These are phyloP conservation scores for Celastrina argiolus DNA, from an alignment of 2,888 invertebrate genomes.

Conservation along the genomic window DNA sequence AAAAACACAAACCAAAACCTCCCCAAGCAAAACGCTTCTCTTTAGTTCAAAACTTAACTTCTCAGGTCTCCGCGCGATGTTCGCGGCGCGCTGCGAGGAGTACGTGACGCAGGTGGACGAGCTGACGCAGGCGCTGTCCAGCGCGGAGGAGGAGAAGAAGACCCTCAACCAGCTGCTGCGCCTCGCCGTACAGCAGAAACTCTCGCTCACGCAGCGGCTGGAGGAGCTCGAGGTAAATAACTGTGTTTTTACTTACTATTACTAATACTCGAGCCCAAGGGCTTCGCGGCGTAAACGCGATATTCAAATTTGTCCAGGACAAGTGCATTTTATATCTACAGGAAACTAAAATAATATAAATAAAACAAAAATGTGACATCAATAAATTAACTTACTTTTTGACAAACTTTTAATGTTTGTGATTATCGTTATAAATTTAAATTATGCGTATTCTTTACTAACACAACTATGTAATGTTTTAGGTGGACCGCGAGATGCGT, in stretches of 20 bases:
- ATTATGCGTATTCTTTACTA: neutral
- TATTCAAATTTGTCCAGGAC: too few relatives aligned
- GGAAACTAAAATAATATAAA: too few relatives aligned
- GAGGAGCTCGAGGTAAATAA: conserved; percentile 96
- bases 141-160: conserved; percentile 99
- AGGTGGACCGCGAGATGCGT: conserved; percentile 77
- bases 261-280: too few relatives aligned
- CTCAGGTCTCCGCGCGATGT: conserved; percentile 97
- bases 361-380: too few relatives aligned
- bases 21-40: too few relatives aligned
- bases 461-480: conserved; percentile 24
- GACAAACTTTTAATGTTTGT: too few relatives aligned
- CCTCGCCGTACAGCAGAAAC: conserved; percentile 98
- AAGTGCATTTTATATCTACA: too few relatives aligned
- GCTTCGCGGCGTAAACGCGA: too few relatives aligned
- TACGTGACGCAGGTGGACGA: conserved; percentile 99
- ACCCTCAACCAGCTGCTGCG: conserved; percentile 97
- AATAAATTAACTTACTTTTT: too few relatives aligned
- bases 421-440: too few relatives aligned
- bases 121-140: conserved; percentile 91
- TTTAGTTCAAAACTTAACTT: neutral
- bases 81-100: conserved; percentile 99
- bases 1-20: too few relatives aligned
- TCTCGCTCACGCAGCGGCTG: conserved; percentile 95
- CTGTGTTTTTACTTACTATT: too few relatives aligned